These are phyloP conservation scores for Cromileptes altivelis DNA, from an alignment of 2,113 vertebrate genomes.

Conservation along the genomic window DNA sequence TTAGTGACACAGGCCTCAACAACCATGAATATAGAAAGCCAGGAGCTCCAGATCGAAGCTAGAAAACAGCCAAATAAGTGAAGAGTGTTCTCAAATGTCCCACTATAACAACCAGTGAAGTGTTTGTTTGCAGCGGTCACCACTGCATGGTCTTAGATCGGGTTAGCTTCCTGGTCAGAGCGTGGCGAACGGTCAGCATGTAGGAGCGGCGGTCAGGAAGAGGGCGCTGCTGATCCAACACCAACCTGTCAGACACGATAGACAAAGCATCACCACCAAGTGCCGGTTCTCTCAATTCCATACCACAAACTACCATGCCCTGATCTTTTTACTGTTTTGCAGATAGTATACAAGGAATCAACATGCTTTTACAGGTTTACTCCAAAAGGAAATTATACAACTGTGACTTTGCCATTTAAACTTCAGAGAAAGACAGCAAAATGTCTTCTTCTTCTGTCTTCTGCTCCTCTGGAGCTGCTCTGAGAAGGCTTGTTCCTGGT, in stretches of 20 bases:
- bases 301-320: too few relatives aligned
- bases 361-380: too few relatives aligned
- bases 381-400: too few relatives aligned
- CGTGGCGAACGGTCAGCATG: slow-evolving; percentile 77
- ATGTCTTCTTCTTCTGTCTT: too few relatives aligned
- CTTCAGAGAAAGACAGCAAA: too few relatives aligned
- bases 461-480: too few relatives aligned
- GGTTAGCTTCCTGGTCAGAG: slow-evolving; percentile 74
- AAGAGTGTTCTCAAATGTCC: not conserved
- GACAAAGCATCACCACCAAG: not conserved
- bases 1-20: not conserved
- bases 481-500: too few relatives aligned
- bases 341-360: too few relatives aligned
- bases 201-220: slow-evolving; percentile 78
- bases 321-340: too few relatives aligned
- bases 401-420: too few relatives aligned
- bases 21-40: not conserved
- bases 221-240: slow-evolving; percentile 74
- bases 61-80: not conserved
- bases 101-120: not conserved
- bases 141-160: slow-evolving; percentile 80
- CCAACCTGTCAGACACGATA: slow-evolving; percentile 52
- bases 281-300: not conserved
- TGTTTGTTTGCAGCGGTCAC: slow-evolving; percentile 40
- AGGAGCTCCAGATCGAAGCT: not conserved